These are phyloP conservation scores for Subanguina moxae DNA, from an alignment of 1,140 invertebrate genomes.

Conservation along the genomic window DNA sequence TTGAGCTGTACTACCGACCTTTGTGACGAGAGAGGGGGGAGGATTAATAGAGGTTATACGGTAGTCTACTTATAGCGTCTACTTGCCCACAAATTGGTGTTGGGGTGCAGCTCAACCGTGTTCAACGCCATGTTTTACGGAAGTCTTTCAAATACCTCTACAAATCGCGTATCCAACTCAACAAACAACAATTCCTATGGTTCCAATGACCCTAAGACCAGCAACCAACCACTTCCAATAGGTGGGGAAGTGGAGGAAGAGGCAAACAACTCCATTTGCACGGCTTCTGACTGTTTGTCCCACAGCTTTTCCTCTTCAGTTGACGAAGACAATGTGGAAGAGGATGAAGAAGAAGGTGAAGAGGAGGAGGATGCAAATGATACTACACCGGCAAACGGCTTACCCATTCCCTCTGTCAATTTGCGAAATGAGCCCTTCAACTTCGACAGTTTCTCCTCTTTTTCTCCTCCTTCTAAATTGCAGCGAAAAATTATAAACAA, in stretches of 20 bases:
- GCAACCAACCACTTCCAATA: background rate
- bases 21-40: too few relatives aligned
- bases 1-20: too few relatives aligned
- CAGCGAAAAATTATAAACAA: slow-evolving; percentile 14
- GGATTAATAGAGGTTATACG: too few relatives aligned
- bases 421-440: background rate
- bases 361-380: slow-evolving; percentile 10
- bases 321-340: slow-evolving; percentile 8
- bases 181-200: background rate
- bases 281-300: background rate
- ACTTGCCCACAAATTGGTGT: slow-evolving; percentile 30
- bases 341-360: slow-evolving; percentile 26
- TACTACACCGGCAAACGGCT: background rate
- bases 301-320: background rate
- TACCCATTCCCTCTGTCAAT: slow-evolving; percentile 7
- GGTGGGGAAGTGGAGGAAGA: background rate
- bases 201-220: background rate
- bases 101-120: slow-evolving; percentile 26
- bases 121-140: slow-evolving; percentile 36
- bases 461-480: slow-evolving; percentile 1
- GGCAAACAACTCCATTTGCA: background rate
- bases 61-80: slow-evolving; percentile 12
- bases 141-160: background rate
- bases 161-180: background rate
- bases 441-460: slow-evolving; percentile 1